A percentile compares a stretch with the other conserved stretches of the same genome.
Conservation (phyloP, 2,797 vertebrate genomes). For the Austrolebias charrua region DNA sequence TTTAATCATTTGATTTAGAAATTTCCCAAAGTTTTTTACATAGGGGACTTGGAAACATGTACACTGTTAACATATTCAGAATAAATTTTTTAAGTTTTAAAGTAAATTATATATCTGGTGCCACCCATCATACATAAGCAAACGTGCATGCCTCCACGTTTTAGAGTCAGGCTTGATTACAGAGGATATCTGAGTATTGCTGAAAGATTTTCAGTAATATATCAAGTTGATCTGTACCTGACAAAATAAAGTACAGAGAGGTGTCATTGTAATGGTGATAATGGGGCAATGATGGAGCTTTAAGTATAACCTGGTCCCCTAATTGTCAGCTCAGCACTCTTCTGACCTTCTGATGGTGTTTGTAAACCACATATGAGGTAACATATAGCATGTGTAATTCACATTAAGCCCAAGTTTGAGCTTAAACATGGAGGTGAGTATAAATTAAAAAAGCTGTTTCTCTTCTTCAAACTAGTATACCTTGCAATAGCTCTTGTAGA, state of each 20-base stretch:
- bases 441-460: conserved; percentile 44
- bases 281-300: conserved; percentile 38
- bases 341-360: conserved; percentile 61
- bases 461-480: conserved; percentile 42
- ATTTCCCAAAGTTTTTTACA: not conserved
- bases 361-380: conserved; percentile 37
- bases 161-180: conserved; percentile 54
- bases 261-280: conserved; percentile 47
- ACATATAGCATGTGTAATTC: conserved; percentile 28
- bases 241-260: conserved; percentile 46
- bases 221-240: conserved; percentile 59
- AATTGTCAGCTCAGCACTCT: conserved; percentile 61
- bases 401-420: conserved; percentile 46
- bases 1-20: not conserved
- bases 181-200: conserved; percentile 46
- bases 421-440: conserved; percentile 27
- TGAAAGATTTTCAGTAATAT: conserved; percentile 52
- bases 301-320: conserved; percentile 54
- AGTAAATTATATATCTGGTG: conserved; percentile 19
- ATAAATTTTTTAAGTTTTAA: conserved; percentile 4
- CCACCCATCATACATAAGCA: conserved; percentile 22
- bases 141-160: conserved; percentile 19
- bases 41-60: not conserved
- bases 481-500: conserved; percentile 10
- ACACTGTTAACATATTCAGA: not conserved